These are phyloP conservation scores for Drosophila neutralis DNA, from an alignment of 2,888 invertebrate genomes.

Conservation along the genomic window DNA sequence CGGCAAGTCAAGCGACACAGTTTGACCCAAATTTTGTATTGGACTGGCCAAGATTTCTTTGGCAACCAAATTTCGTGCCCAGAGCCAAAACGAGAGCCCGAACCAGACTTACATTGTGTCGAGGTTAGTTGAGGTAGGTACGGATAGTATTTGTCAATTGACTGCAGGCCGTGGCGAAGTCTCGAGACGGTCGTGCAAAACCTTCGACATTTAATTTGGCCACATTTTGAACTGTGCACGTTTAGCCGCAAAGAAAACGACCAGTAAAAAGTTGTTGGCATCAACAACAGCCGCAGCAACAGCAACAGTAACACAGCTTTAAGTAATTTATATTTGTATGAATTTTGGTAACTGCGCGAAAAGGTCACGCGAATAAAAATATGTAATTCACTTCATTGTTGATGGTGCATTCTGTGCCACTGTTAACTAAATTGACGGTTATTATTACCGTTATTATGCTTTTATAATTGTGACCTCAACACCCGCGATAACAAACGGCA, in stretches of 20 bases:
- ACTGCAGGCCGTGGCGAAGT: slow-evolving; percentile 30
- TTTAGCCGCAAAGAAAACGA: slow-evolving; percentile 65
- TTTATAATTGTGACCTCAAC: slow-evolving; percentile 66
- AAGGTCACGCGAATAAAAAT: slow-evolving; percentile 65
- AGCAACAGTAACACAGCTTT: slow-evolving; percentile 27
- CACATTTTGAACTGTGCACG: slow-evolving; percentile 70
- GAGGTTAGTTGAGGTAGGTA: slow-evolving; percentile 62
- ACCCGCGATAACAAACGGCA: slow-evolving; percentile 56
- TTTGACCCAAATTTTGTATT: slow-evolving; percentile 67
- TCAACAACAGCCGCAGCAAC: slow-evolving; percentile 13
- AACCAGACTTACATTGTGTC: slow-evolving; percentile 44
- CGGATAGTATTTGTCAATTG: slow-evolving; percentile 72
- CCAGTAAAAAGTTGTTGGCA: slow-evolving; percentile 58
- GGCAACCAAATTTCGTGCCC: slow-evolving; percentile 58
- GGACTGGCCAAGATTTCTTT: slow-evolving; percentile 57
- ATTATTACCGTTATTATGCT: slow-evolving; percentile 44
- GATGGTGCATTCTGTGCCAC: slow-evolving; percentile 46
- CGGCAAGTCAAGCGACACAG: slow-evolving; percentile 65
- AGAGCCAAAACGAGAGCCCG: slow-evolving; percentile 22
- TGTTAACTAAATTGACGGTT: slow-evolving; percentile 42
- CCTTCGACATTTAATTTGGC: slow-evolving; percentile 79
- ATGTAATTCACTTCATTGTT: slow-evolving; percentile 46
- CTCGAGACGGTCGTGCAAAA: slow-evolving; percentile 73
- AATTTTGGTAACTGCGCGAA: slow-evolving; percentile 71
- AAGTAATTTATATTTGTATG: slow-evolving; percentile 32